Evolutionary conservation across 2,797 vertebrate genomes (phyloP).

Genomic region (Enteromius argenteus): DNA sequence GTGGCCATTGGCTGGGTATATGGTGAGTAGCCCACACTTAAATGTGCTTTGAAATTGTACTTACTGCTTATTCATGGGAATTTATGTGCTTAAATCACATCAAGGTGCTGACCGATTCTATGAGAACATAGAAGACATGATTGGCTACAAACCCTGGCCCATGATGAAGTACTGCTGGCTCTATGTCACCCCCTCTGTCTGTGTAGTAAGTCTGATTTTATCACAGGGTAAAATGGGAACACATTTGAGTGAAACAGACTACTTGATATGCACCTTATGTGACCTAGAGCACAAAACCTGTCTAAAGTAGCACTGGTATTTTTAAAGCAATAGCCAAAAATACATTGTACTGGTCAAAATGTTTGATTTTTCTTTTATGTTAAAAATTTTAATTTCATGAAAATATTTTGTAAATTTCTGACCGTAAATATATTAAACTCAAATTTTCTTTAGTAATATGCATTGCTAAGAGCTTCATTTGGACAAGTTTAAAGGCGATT

Average conservation of each 20-base stretch:
- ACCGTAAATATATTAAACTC: no score
- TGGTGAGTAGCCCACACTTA: conserved; percentile 62
- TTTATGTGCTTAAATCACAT: conserved; percentile 20
- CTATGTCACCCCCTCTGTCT: conserved; percentile 68
- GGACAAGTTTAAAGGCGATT: no score
- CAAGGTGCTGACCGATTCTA: conserved; percentile 73
- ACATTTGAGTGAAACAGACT: neutral
- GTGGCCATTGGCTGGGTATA: conserved; percentile 75
- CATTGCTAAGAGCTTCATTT: no score
- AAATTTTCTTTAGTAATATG: no score
- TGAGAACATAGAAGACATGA: conserved; percentile 77
- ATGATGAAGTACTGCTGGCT: conserved; percentile 76
- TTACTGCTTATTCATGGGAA: neutral
- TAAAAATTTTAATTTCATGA: no score
- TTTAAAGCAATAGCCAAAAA: no score
- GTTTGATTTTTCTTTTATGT: no score
- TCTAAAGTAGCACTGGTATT: no score
- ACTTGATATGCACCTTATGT: neutral
- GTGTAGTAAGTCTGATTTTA: conserved; percentile 66
- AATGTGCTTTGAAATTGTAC: neutral
- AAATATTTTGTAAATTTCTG: no score
- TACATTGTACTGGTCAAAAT: no score
- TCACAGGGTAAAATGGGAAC: neutral
- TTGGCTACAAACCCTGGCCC: conserved; percentile 71
- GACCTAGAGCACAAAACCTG: no score